These are phyloP conservation scores for Brachyhypopomus occidentalis DNA, from an alignment of 2,113 vertebrate genomes.

Conservation along the genomic window DNA sequence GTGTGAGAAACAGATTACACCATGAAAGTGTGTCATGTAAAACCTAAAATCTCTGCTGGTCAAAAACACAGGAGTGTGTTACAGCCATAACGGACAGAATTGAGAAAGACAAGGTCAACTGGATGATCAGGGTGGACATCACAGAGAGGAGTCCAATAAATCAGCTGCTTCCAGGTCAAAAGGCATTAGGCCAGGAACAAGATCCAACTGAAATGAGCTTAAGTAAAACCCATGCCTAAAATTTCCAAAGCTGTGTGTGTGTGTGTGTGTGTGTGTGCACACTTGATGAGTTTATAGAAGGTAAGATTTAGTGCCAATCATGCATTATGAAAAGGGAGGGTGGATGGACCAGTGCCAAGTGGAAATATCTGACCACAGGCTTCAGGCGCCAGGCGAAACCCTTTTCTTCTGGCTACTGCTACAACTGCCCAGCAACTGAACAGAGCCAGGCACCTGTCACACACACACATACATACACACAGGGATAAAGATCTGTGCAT, in stretches of 20 bases:
- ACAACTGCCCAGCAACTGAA: constrained; percentile 65
- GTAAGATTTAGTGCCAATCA: constrained; percentile 54
- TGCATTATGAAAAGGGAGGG: constrained; percentile 39
- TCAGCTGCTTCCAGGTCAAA: not conserved
- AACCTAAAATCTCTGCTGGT: not conserved
- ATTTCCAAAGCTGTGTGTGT: not conserved
- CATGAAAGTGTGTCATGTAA: not conserved
- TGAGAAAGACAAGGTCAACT: not conserved
- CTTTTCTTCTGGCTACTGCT: constrained; percentile 60
- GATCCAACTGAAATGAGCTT: not conserved
- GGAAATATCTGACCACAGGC: constrained; percentile 67
- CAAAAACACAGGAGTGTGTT: not conserved
- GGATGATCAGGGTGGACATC: not conserved
- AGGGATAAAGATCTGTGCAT: not conserved
- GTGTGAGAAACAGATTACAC: not conserved
- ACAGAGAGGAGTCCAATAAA: not conserved
- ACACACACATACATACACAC: constrained; percentile 18
- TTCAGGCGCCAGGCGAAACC: constrained; percentile 70
- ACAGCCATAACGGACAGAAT: not conserved
- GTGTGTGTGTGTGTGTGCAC: not conserved
- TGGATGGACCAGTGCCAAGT: constrained; percentile 64
- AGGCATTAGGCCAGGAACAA: not conserved
- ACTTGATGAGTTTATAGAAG: constrained; percentile 45
- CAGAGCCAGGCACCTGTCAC: constrained; percentile 71
- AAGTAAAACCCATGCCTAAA: not conserved